Evolutionary conservation across 2,888 invertebrate genomes (phyloP).

Genomic region (Sericinus montela): DNA sequence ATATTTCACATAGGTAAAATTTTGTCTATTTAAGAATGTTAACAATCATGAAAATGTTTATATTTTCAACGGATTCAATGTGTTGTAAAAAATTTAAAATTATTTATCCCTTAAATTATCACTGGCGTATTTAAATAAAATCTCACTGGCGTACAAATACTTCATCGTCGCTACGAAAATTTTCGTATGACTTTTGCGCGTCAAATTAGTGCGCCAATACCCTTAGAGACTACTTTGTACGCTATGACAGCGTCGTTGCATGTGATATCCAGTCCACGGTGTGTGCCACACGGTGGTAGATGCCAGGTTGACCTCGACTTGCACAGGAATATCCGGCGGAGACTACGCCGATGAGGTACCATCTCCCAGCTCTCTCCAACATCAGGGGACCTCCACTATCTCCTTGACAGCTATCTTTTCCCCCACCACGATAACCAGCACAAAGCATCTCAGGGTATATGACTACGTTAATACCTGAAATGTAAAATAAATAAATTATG

Average conservation of each 20-base stretch:
- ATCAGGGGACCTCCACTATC: constrained; percentile 94
- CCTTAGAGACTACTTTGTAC: background rate
- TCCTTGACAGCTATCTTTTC: constrained; percentile 88
- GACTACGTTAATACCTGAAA: constrained; percentile 88
- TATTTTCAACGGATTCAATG: no score
- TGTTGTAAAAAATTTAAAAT: no score
- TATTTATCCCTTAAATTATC: background rate
- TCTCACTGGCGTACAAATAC: background rate
- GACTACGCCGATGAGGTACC: constrained; percentile 95
- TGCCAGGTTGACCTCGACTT: constrained; percentile 95
- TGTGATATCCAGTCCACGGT: constrained; percentile 95
- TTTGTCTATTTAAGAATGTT: no score
- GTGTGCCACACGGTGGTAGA: constrained; percentile 95
- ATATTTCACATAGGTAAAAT: background rate
- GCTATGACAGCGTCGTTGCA: constrained; percentile 71
- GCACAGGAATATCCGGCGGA: constrained; percentile 97
- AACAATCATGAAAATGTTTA: no score
- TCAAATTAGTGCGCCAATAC: background rate
- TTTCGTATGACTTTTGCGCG: background rate
- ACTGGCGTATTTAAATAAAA: constrained; percentile 4
- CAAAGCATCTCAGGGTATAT: constrained; percentile 98
- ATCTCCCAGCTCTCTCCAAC: constrained; percentile 91
- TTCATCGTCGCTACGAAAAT: background rate
- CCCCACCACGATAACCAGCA: constrained; percentile 93
- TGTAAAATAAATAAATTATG: background rate